Base-by-base conservation (phyloP, 2,888 invertebrate species). In the Miltochrista miniata region DNA sequence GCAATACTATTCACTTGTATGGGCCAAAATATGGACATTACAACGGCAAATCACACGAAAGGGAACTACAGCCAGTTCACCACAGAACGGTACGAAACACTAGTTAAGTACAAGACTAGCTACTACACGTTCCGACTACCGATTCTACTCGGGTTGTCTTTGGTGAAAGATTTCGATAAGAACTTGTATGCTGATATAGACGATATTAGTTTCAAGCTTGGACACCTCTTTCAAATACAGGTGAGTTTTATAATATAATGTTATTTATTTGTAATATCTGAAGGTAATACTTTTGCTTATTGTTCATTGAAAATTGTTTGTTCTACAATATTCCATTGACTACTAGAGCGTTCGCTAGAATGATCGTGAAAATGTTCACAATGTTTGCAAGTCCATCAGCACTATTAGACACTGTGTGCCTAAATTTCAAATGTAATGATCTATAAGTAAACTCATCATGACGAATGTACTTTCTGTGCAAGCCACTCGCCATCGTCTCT, bases 81-180 rank as follows among this genome's bases (percentile, higher is more conserved):
- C 1, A 94, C 95, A 94, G 95, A 96, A 15, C 93, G 94, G 53
- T 98, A 98, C 82, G 94, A 94, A 65, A 92, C 95, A 5, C 97
- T 98, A 69, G 96, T 96, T 13, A 95, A 96, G 63, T 96, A 96
- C 83, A 98, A 98, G 90, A 97, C 98, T 7, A 94, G 96, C 0
- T 97, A 95, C 83, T 98, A 98, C 81, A 95, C 97, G 0, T 97
- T 97, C 81, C 95, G 96, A 70, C 90, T 98, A 62, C 99, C 99
- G 0, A 94, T 98, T 10, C 94, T 95, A 2, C 76, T 96, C 31
- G 97, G 97, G 0, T 94, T 98, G 95, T 93, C 95, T 64, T 93
- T 98, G 83, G 95, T 96, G 57, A 94, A 94, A 83, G 93, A 93
- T 45, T 74, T 79, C 29, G 96, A 97, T 76, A 88, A 92, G 11